These are phyloP conservation scores for Epizoanthus illoricatus DNA, from an alignment of 92 coral and sea anemone genomes.

Conservation along the genomic window DNA sequence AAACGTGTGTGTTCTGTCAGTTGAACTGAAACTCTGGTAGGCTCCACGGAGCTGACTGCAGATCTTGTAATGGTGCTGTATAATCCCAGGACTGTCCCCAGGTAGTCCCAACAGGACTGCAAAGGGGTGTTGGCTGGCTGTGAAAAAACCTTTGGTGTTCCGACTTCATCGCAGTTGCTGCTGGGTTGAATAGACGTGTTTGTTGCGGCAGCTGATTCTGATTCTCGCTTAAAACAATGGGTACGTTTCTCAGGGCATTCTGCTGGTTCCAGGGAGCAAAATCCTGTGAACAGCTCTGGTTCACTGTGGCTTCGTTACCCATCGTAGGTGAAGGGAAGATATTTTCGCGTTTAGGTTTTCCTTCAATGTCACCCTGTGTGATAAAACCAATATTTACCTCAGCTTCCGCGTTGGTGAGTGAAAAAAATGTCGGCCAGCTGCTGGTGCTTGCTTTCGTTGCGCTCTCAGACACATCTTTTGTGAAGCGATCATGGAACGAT, in stretches of 20 bases:
- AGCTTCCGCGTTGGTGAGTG: constrained; percentile 4
- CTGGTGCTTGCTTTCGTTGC: not conserved
- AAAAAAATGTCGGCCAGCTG: not conserved
- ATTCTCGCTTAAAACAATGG: not conserved
- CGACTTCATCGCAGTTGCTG: not conserved
- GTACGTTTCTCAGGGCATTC: not conserved
- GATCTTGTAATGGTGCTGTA: not conserved
- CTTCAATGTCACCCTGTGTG: not conserved
- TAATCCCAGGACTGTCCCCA: constrained; percentile 8
- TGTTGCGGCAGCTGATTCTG: constrained; percentile 10
- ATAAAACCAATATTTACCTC: constrained; percentile 10
- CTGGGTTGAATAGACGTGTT: constrained; percentile 23
- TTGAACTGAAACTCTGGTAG: not conserved
- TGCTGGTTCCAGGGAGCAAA: not conserved
- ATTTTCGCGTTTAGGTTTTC: no score
- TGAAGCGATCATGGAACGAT: not conserved
- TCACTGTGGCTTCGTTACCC: no score
- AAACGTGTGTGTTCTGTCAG: not conserved
- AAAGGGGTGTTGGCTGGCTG: not conserved
- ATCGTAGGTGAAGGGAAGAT: no score
- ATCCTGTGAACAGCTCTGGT: not conserved
- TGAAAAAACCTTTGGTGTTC: not conserved
- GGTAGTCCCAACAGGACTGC: not conserved
- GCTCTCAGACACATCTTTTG: not conserved
- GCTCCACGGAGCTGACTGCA: not conserved